phyloP scores from a whole-genome alignment of 2,113 vertebrate genomes.

The Otocyon megalotis region DNA sequence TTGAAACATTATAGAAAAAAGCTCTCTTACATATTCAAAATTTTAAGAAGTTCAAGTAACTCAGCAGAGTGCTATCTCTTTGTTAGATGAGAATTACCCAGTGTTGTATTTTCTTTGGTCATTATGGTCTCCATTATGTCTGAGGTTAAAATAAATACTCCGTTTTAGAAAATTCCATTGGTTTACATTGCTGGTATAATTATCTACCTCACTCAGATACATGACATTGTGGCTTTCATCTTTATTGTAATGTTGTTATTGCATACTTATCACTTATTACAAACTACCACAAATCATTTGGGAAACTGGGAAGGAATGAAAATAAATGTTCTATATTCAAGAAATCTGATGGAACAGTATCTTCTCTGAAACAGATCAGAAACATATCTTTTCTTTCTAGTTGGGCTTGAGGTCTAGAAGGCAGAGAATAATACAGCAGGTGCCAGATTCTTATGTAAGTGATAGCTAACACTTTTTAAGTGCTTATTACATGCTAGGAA shows the following conservation, averaged over 20 bases:
- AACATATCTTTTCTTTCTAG: not conserved
- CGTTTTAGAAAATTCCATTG: conserved; percentile 16
- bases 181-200: not conserved
- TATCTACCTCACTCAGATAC: not conserved
- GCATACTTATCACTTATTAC: not conserved
- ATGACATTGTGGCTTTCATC: not conserved
- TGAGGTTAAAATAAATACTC: conserved; percentile 3
- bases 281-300: not conserved
- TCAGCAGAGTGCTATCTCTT: not conserved
- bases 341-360: not conserved
- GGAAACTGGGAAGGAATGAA: not conserved
- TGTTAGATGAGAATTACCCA: not conserved
- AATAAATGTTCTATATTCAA: not conserved
- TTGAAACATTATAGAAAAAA: not conserved
- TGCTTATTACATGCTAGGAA: not conserved
- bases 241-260: not conserved
- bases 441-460: not conserved
- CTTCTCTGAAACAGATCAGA: not conserved
- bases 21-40: not conserved
- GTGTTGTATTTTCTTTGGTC: not conserved
- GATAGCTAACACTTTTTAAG: not conserved
- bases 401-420: not conserved
- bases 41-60: conserved; percentile 11
- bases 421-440: not conserved
- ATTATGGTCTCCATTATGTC: not conserved